phyloP scores from a whole-genome alignment of 35 echinoderm and acorn worm genomes.

The Lytechinus variegatus region DNA sequence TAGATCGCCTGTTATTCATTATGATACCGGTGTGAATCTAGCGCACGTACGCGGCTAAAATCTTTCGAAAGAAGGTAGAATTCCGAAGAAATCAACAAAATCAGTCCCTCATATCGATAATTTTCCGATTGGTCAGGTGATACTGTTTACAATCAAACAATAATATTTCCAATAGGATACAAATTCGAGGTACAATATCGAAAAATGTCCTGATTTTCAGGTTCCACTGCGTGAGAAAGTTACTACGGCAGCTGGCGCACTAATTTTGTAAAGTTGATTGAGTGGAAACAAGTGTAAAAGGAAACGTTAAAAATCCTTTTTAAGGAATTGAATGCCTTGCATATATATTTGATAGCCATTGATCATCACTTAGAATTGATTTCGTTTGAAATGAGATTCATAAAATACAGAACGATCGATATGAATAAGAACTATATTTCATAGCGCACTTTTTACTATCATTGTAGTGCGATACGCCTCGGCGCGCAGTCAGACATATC shows the following conservation, averaged over 20 bases:
- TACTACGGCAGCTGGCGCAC: slow-evolving; percentile 46
- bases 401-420: neutral
- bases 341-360: neutral
- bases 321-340: neutral
- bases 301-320: neutral
- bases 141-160: neutral
- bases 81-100: neutral
- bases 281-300: neutral
- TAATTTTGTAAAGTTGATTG: neutral
- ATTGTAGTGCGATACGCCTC: neutral
- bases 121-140: neutral
- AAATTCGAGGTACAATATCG: neutral
- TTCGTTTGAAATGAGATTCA: neutral
- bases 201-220: slow-evolving; percentile 29
- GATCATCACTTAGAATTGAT: neutral
- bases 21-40: slow-evolving; percentile 22
- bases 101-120: slow-evolving; percentile 39
- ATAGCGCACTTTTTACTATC: neutral
- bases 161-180: slow-evolving; percentile 1
- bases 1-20: neutral
- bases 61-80: slow-evolving; percentile 21
- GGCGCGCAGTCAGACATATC: slow-evolving; percentile 7
- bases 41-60: slow-evolving; percentile 25
- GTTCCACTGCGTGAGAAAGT: slow-evolving; percentile 45
- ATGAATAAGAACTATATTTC: neutral